These are phyloP conservation scores for Thrips palmi DNA, from an alignment of 1,140 invertebrate species.

Conservation along the genomic window DNA sequence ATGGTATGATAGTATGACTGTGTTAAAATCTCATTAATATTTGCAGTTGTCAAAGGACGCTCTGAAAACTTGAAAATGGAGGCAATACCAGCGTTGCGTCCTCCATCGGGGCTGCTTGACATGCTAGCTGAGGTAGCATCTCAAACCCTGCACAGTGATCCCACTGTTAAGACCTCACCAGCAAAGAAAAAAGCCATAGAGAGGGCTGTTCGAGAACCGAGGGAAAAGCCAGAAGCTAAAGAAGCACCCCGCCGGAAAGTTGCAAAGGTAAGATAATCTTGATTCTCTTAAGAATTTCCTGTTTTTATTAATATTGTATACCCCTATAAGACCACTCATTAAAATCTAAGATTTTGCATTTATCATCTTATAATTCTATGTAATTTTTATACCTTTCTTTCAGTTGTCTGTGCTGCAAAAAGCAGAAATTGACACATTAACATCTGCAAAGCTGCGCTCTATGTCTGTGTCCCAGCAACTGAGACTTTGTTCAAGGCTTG, in stretches of 20 bases:
- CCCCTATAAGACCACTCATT: neutral
- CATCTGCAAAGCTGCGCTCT: slow-evolving; percentile 27
- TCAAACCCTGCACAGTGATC: slow-evolving; percentile 27
- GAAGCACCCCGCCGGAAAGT: too few species aligned
- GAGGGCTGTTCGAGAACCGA: slow-evolving; percentile 13
- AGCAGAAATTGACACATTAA: slow-evolving; percentile 17
- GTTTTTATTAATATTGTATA: too few species aligned
- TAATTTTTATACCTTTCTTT: neutral
- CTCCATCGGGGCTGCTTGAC: slow-evolving; percentile 26
- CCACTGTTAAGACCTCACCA: slow-evolving; percentile 17
- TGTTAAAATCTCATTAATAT: too few species aligned
- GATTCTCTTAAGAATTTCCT: too few species aligned
- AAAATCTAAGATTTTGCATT: neutral
- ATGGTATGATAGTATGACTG: too few species aligned
- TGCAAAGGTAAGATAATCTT: too few species aligned
- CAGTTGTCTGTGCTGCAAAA: slow-evolving; percentile 14
- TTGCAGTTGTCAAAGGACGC: too few species aligned
- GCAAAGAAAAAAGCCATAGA: slow-evolving; percentile 17
- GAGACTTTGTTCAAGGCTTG: slow-evolving; percentile 34
- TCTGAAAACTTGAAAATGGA: too few species aligned
- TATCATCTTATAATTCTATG: neutral
- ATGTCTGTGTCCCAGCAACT: slow-evolving; percentile 32
- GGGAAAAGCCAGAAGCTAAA: too few species aligned
- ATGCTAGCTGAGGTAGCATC: slow-evolving; percentile 33
- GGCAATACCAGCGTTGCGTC: too few species aligned